Conservation (phyloP, 2,797 vertebrate species). For the Morelia viridis region DNA sequence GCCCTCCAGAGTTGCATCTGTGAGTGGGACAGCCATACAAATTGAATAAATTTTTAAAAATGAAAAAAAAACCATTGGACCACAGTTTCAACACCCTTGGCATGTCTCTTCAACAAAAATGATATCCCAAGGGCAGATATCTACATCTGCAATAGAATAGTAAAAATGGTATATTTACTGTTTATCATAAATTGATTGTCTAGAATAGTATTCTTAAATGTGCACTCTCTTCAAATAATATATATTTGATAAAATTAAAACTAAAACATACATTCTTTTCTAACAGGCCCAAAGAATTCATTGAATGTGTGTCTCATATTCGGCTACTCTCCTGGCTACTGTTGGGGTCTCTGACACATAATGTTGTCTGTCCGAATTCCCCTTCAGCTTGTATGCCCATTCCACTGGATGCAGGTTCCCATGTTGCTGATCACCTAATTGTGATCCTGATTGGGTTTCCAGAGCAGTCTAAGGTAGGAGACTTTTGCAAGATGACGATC, state of each 20-base stretch:
- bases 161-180: neutral
- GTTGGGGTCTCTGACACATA: constrained; percentile 95
- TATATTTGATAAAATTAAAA: neutral
- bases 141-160: neutral
- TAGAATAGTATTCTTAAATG: neutral
- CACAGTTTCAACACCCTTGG: neutral
- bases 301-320: constrained; percentile 97
- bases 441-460: constrained; percentile 99
- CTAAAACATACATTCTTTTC: constrained; percentile 34
- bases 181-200: neutral
- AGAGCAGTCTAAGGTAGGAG: constrained; percentile 95
- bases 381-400: constrained; percentile 93
- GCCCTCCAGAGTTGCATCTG: too few species aligned
- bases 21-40: too few species aligned
- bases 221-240: neutral
- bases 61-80: neutral
- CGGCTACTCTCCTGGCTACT: constrained; percentile 97
- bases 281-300: constrained; percentile 96
- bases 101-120: neutral
- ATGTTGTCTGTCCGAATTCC: constrained; percentile 91
- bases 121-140: neutral
- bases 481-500: constrained; percentile 53
- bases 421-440: constrained; percentile 97
- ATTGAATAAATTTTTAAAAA: too few species aligned
- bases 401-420: constrained; percentile 95